phyloP scores from a whole-genome alignment of 2,888 invertebrate genomes.

The Autographa gamma region DNA sequence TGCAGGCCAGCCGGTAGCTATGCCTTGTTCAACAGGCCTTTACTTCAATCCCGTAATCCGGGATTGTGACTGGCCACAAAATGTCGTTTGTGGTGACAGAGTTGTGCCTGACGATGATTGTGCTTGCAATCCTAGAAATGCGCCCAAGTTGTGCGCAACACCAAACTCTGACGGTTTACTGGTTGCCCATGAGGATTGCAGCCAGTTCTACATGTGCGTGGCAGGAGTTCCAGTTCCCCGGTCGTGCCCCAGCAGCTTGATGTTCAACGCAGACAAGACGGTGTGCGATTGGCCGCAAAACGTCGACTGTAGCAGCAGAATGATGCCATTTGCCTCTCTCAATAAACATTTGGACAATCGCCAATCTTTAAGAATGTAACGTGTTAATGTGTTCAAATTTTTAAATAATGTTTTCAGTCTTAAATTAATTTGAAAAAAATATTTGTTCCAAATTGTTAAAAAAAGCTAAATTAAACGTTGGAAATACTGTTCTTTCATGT shows the following conservation, averaged over 20 bases:
- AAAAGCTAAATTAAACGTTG: no score
- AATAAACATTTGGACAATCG: conserved; percentile 53
- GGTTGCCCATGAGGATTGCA: conserved; percentile 65
- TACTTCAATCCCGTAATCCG: conserved; percentile 62
- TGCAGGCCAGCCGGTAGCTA: conserved; percentile 58
- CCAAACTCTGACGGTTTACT: conserved; percentile 55
- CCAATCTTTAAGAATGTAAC: conserved; percentile 38
- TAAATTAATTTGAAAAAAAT: no score
- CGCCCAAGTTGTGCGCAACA: conserved; percentile 51
- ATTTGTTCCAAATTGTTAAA: no score
- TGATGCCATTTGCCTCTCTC: conserved; percentile 32
- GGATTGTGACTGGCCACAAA: conserved; percentile 66
- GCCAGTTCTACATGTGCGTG: conserved; percentile 61
- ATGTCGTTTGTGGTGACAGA: conserved; percentile 68
- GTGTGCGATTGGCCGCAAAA: conserved; percentile 59
- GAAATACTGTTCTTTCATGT: no score
- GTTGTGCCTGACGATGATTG: conserved; percentile 46
- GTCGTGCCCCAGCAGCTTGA: conserved; percentile 45
- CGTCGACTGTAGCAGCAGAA: conserved; percentile 54
- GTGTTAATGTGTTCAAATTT: neutral
- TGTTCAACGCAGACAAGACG: conserved; percentile 57
- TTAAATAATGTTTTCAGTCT: neutral
- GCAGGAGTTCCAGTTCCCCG: conserved; percentile 54
- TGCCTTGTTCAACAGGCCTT: conserved; percentile 59
- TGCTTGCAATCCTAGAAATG: conserved; percentile 59